Evolutionary conservation across 2,888 invertebrate genomes (phyloP).

Genomic region (Drosophila diplacantha): DNA sequence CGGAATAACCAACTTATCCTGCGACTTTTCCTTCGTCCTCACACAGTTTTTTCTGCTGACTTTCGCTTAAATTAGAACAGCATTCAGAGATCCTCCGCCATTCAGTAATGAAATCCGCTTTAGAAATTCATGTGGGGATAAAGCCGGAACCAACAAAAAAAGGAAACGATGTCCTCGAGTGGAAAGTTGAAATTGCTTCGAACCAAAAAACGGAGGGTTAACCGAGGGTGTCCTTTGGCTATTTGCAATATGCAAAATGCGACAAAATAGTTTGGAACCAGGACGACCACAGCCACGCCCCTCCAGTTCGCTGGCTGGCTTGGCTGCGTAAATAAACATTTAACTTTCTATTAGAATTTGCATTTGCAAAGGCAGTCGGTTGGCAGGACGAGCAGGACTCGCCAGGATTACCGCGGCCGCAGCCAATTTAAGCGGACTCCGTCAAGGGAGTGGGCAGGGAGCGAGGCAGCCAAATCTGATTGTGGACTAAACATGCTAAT

Average conservation of each 20-base stretch:
- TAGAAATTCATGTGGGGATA: constrained; percentile 39
- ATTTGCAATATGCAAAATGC: constrained; percentile 67
- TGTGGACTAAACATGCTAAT: constrained; percentile 71
- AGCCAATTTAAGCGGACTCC: constrained; percentile 56
- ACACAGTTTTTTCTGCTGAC: constrained; percentile 23
- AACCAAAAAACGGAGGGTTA: constrained; percentile 36
- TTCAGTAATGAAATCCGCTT: constrained; percentile 53
- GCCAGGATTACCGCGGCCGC: constrained; percentile 44
- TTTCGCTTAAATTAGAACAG: constrained; percentile 29
- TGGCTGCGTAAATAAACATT: constrained; percentile 68
- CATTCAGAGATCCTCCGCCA: constrained; percentile 31
- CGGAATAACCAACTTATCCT: constrained; percentile 19
- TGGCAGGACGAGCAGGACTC: constrained; percentile 6
- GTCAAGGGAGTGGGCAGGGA: constrained; percentile 1
- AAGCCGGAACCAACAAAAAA: constrained; percentile 2
- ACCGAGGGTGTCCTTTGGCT: constrained; percentile 46
- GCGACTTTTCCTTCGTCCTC: neutral
- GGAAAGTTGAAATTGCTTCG: constrained; percentile 51
- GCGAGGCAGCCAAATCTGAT: constrained; percentile 57
- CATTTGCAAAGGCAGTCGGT: constrained; percentile 40
- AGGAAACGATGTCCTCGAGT: constrained; percentile 34
- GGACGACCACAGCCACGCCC: constrained; percentile 42
- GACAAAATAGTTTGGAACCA: constrained; percentile 58
- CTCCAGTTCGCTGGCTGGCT: constrained; percentile 41
- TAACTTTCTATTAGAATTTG: constrained; percentile 66